Evolutionary conservation across 2,888 invertebrate genomes (phyloP), one percentile per base, ranked within the genome.

Genomic region (Caenorhabditis uteleia): DNA sequence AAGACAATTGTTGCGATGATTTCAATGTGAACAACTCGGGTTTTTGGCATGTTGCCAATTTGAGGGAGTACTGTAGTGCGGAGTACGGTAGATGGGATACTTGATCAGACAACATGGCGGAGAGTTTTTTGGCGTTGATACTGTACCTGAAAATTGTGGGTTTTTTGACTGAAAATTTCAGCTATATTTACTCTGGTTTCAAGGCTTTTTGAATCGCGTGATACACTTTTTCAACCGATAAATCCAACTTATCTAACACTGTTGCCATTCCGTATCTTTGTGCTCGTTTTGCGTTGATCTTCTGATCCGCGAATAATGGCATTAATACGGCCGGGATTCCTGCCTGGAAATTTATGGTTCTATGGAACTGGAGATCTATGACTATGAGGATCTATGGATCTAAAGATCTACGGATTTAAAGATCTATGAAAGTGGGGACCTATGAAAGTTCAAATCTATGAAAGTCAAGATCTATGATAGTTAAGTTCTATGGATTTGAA

Each of bases 261-360:
- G 68, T 64, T 6, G 77, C 77, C 53, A 80, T 74, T 36, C 81
- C 81, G 51, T 71, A 77, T 23, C 81, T 53, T 31, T 73, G 55
- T 5, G 79, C 70, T n/a, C 81, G 38, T 51, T 77, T 75, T 6
- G 79, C 79, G 53, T 81, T 81, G 44, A 81, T 81, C 51, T 77
- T 79, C 45, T 81, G 81, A 58, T 81, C 81, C 23, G 81, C 81
- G 47, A 81, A 81, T 10, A 81, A 65, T 2, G 81, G 81, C 78
- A 81, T 79, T 16, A 82, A 45, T 2, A 82, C 76, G 7, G 79
- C 75, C 0, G 81, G 81, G 31, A 81, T 68, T 10, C 81, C 81
- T 8, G 80, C 79, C 50, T 68, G 51, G n/a, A n/a, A n/a, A n/a
- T n/a, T n/a, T n/a, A n/a, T n/a, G n/a, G n/a, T n/a, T n/a, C n/a